These are phyloP conservation scores for Capromys pilorides DNA, from an alignment of 2,797 vertebrate genomes.

Conservation along the genomic window DNA sequence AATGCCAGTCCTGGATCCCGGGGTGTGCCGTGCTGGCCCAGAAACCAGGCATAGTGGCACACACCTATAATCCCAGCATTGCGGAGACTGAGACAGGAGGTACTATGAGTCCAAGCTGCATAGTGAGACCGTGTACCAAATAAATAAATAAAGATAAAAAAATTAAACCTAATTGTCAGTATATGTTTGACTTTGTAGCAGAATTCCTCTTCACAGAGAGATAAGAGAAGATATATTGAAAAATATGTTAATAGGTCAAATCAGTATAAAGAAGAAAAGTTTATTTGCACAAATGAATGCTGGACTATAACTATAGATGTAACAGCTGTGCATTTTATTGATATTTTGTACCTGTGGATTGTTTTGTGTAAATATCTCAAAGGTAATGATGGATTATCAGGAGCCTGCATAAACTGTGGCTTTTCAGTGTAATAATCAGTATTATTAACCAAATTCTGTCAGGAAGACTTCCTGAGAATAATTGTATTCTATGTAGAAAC, in stretches of 20 bases:
- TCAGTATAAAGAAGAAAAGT: slow-evolving; percentile 46
- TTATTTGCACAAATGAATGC: slow-evolving; percentile 42
- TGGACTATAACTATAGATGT: background rate
- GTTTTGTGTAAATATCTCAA: slow-evolving; percentile 37
- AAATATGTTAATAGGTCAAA: slow-evolving; percentile 38
- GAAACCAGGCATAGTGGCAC: no score
- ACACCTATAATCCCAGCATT: no score
- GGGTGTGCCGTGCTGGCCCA: no score
- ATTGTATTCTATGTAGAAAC: slow-evolving; percentile 35
- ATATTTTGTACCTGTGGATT: slow-evolving; percentile 46
- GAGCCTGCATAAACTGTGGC: background rate
- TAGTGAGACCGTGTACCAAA: no score
- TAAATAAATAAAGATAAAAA: no score
- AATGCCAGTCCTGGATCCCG: no score
- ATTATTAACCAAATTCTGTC: slow-evolving; percentile 47
- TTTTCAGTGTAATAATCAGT: no score
- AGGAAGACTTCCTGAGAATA: slow-evolving; percentile 41
- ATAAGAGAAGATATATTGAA: slow-evolving; percentile 25
- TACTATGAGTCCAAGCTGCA: no score
- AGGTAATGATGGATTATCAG: slow-evolving; percentile 21
- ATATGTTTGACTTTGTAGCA: slow-evolving; percentile 13
- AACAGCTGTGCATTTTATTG: slow-evolving; percentile 1
- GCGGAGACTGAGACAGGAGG: no score
- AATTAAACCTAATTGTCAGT: slow-evolving; percentile 27
- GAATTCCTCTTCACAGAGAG: background rate